A percentile compares a stretch with the other conserved stretches of the same genome.
phyloP scores from a whole-genome alignment of 2,888 invertebrate species.

The Parthenolecanium corni region DNA sequence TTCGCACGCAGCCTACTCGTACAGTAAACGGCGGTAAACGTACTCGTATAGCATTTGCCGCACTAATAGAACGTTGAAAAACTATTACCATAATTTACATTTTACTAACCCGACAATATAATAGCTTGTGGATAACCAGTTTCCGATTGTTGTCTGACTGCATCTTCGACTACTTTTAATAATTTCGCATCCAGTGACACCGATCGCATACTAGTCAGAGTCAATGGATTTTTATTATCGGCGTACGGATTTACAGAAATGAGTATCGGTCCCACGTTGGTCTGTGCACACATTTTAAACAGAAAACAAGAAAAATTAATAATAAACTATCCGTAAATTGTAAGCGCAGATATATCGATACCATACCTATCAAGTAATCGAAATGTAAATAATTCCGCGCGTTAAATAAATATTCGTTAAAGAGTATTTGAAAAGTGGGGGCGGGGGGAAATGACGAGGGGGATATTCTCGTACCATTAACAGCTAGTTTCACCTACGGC shows the following conservation, averaged over 20 bases:
- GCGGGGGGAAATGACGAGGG: too few species aligned
- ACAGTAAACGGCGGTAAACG: too few species aligned
- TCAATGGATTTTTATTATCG: constrained; percentile 76
- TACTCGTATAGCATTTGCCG: too few species aligned
- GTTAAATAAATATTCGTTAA: too few species aligned
- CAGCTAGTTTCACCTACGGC: too few species aligned
- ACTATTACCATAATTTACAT: constrained; percentile 3
- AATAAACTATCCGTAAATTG: not conserved
- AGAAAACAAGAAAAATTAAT: not conserved
- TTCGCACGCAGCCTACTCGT: too few species aligned
- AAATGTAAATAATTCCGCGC: too few species aligned
- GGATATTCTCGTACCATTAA: too few species aligned
- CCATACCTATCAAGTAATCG: not conserved
- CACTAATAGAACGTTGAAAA: not conserved
- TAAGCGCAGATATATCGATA: not conserved
- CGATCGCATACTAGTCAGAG: constrained; percentile 65
- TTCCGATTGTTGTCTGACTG: constrained; percentile 85
- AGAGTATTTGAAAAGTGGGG: too few species aligned
- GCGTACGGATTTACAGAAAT: constrained; percentile 81
- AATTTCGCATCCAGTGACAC: constrained; percentile 67
- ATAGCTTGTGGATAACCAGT: constrained; percentile 92
- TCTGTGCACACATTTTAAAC: constrained; percentile 49
- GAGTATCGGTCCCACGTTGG: constrained; percentile 82
- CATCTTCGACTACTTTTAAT: constrained; percentile 78
- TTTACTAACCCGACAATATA: constrained; percentile 64